These are phyloP conservation scores for Unio pictorum DNA, from an alignment of 2,888 invertebrate genomes.

Conservation along the genomic window DNA sequence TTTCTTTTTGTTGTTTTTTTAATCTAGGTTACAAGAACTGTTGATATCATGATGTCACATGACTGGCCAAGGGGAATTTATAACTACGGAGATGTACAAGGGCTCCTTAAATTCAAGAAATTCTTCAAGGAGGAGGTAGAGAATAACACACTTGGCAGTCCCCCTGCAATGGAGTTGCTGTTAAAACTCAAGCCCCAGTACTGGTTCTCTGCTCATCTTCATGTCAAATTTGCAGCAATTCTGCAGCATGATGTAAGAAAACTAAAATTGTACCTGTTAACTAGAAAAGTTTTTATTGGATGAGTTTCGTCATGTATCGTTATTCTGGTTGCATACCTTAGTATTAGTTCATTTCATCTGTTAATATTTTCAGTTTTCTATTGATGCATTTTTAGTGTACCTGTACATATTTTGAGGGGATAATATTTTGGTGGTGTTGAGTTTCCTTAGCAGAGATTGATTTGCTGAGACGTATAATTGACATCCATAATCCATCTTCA, in stretches of 20 bases:
- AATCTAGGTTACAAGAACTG: slow-evolving; percentile 71
- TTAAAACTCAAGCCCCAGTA: slow-evolving; percentile 85
- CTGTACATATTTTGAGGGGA: too few species aligned
- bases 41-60: slow-evolving; percentile 95
- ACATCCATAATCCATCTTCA: too few species aligned
- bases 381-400: too few species aligned
- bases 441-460: too few species aligned
- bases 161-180: slow-evolving; percentile 87
- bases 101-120: slow-evolving; percentile 84
- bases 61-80: slow-evolving; percentile 97
- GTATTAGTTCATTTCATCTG: too few species aligned
- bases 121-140: slow-evolving; percentile 90
- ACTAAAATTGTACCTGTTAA: not conserved
- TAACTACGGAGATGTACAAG: slow-evolving; percentile 84
- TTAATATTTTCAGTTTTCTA: too few species aligned
- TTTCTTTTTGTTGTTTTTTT: not conserved
- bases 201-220: slow-evolving; percentile 97
- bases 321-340: too few species aligned
- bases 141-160: slow-evolving; percentile 87
- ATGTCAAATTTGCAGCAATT: slow-evolving; percentile 93
- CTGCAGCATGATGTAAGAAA: slow-evolving; percentile 80
- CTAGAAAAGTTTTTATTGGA: not conserved
- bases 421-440: too few species aligned
- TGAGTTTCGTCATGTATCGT: too few species aligned
- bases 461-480: too few species aligned